Percentiles rank a stretch among this genome's conserved stretches.
Conservation (phyloP, 1,140 invertebrate species). For the Zaprionus tsacasi region DNA sequence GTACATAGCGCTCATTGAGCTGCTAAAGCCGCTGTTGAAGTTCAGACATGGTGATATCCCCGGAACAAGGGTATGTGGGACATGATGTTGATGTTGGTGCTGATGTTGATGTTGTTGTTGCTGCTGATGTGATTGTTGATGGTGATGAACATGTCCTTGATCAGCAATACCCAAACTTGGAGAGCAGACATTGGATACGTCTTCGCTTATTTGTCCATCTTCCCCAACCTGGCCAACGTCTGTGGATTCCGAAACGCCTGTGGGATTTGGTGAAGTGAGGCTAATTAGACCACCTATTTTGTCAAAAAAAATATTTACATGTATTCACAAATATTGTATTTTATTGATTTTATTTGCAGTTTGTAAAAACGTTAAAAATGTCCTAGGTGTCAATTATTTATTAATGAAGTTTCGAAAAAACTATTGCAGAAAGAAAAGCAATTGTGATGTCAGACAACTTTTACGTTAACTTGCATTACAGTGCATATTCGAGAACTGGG, state of each 20-base stretch:
- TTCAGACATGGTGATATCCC: conserved; percentile 76
- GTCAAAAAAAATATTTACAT: not conserved
- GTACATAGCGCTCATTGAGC: conserved; percentile 80
- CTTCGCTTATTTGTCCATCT: conserved; percentile 14
- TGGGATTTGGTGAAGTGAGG: conserved; percentile 46
- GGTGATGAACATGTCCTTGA: conserved; percentile 7
- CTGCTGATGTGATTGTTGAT: conserved; percentile 19
- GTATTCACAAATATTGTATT: not conserved
- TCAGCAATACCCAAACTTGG: conserved; percentile 36
- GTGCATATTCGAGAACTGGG: too few relatives aligned
- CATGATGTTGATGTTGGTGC: conserved; percentile 36
- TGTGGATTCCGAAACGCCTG: conserved; percentile 7
- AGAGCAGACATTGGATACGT: conserved; percentile 23
- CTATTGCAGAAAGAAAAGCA: too few relatives aligned
- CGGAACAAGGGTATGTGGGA: conserved; percentile 55
- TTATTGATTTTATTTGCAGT: too few relatives aligned
- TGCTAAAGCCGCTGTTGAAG: conserved; percentile 74
- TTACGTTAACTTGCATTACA: too few relatives aligned
- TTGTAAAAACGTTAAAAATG: too few relatives aligned
- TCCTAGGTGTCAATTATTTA: too few relatives aligned
- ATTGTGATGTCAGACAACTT: too few relatives aligned
- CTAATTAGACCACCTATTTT: conserved; percentile 46
- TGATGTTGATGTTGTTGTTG: conserved; percentile 35
- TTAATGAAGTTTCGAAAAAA: too few relatives aligned
- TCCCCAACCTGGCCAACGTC: not conserved